Percentiles rank a stretch among this genome's conserved stretches.
Conservation (phyloP, 2,888 invertebrate genomes). For the Eudasyphora cyanicolor region DNA sequence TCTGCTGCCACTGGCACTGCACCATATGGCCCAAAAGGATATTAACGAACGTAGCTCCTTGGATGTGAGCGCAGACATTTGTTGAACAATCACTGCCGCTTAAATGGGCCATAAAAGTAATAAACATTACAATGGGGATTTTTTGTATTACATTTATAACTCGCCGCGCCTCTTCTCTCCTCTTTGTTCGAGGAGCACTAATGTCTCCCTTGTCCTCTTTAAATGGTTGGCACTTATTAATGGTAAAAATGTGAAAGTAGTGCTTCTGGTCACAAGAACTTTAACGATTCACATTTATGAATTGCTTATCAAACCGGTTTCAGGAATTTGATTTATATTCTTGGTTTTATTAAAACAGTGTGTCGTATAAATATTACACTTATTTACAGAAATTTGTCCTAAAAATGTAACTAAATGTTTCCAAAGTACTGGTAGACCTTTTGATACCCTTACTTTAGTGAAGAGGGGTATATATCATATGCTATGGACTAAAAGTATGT, state of each 20-base stretch:
- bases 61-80: background rate
- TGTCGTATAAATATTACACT: too few relatives aligned
- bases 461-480: too few relatives aligned
- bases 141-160: background rate
- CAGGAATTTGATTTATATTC: background rate
- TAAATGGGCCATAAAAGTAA: constrained; percentile 12
- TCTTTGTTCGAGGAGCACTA: background rate
- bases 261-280: background rate
- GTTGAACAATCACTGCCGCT: constrained; percentile 17
- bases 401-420: too few relatives aligned
- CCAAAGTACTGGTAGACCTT: too few relatives aligned
- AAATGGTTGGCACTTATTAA: background rate
- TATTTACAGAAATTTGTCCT: too few relatives aligned
- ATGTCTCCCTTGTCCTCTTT: too few relatives aligned
- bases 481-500: too few relatives aligned
- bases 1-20: background rate
- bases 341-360: too few relatives aligned
- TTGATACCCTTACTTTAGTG: too few relatives aligned
- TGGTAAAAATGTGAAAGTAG: background rate
- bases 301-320: background rate
- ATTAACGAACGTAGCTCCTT: background rate
- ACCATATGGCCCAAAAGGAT: background rate
- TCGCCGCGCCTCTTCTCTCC: too few relatives aligned
- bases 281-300: background rate
- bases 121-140: constrained; percentile 14